A percentile compares a stretch with the other conserved stretches of the same genome.
Evolutionary conservation across 2,797 vertebrate species (phyloP).

Genomic region (Syncerus caffer): DNA sequence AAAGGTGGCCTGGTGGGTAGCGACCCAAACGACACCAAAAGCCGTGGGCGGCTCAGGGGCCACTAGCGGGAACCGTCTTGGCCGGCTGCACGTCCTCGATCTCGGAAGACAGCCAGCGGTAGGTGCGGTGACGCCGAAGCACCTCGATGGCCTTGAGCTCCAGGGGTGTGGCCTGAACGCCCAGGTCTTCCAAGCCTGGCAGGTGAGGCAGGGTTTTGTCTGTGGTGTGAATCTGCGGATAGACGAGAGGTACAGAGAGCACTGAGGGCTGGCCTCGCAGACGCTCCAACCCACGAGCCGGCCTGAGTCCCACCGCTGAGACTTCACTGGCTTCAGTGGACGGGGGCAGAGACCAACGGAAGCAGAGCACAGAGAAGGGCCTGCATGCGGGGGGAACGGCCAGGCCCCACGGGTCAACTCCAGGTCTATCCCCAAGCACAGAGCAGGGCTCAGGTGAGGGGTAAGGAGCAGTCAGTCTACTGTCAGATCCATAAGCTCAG

Average conservation of each 20-base stretch:
- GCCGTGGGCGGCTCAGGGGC: not conserved
- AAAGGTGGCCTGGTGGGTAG: not conserved
- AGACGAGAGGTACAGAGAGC: not conserved
- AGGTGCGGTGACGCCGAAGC: conserved; percentile 92
- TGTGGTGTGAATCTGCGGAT: conserved; percentile 89
- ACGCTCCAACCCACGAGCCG: not conserved
- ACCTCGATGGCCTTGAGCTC: conserved; percentile 94
- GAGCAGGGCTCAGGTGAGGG: not conserved
- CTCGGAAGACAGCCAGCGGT: conserved; percentile 89
- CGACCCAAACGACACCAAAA: not conserved
- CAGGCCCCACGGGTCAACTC: not conserved
- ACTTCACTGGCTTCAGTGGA: not conserved
- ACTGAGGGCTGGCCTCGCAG: not conserved
- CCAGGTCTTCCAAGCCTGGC: conserved; percentile 93
- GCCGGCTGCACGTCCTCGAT: conserved; percentile 89
- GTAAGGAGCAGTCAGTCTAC: not conserved
- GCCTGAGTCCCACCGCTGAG: not conserved
- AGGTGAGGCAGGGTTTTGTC: conserved; percentile 90
- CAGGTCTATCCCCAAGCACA: not conserved
- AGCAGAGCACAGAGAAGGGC: not conserved
- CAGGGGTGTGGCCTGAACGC: conserved; percentile 86
- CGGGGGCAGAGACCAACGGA: not conserved
- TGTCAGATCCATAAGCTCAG: too few species aligned
- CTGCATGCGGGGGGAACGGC: not conserved
- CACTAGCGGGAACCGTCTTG: conserved; percentile 86